A percentile compares a stretch with the other conserved stretches of the same genome.
These are phyloP conservation scores for Zapornia atra DNA, from an alignment of 2,113 vertebrate genomes.

Conservation along the genomic window DNA sequence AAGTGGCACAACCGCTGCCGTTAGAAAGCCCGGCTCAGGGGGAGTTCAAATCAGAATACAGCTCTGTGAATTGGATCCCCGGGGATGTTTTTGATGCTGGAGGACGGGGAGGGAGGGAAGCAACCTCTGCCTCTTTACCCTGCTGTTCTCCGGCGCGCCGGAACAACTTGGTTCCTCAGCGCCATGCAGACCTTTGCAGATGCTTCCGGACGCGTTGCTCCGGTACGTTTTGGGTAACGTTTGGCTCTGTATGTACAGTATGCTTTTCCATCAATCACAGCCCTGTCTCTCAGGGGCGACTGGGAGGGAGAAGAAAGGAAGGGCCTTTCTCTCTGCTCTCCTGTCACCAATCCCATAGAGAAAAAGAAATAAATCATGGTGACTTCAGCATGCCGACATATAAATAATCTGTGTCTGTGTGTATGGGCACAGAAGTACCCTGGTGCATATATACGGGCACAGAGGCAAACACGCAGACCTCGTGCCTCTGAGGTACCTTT, in stretches of 20 bases:
- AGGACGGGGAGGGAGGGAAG: not conserved
- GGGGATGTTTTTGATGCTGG: not conserved
- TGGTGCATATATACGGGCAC: not conserved
- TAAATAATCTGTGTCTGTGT: not conserved
- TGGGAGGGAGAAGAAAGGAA: not conserved
- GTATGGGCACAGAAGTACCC: not conserved
- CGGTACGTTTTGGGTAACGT: fast-evolving
- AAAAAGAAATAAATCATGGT: not conserved
- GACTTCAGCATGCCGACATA: not conserved
- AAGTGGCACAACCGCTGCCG: not conserved
- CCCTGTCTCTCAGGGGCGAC: not conserved
- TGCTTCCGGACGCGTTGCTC: not conserved
- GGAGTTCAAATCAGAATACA: not conserved
- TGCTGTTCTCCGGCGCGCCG: not conserved
- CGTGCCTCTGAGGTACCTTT: not conserved
- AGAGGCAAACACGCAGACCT: not conserved
- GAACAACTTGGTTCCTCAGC: not conserved
- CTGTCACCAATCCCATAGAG: not conserved
- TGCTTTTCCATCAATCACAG: not conserved
- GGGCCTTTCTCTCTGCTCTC: not conserved
- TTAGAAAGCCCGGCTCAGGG: not conserved
- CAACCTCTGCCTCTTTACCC: not conserved
- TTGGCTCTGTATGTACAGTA: not conserved
- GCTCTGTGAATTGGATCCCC: not conserved
- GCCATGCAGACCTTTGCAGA: not conserved